A percentile compares a stretch with the other conserved stretches of the same genome.
These are phyloP conservation scores for Cynocephalus volans DNA, from an alignment of 2,113 vertebrate species.

Conservation along the genomic window DNA sequence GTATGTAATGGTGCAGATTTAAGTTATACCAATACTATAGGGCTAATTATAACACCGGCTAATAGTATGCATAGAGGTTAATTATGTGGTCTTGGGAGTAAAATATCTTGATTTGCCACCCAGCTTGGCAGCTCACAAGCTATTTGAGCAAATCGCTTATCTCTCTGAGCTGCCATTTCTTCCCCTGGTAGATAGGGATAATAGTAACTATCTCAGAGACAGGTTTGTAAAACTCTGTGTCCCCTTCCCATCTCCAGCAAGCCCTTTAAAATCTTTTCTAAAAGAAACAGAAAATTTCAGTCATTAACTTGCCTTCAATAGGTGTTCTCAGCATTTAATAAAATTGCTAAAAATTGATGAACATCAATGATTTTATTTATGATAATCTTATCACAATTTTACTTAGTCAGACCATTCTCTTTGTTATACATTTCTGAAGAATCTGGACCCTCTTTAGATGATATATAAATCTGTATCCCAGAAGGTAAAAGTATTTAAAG, in stretches of 20 bases:
- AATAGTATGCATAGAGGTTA: neutral
- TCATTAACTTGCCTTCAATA: neutral
- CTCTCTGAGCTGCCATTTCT: constrained; percentile 4
- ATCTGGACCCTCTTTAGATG: neutral
- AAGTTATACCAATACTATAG: neutral
- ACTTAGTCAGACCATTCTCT: neutral
- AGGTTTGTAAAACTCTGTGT: neutral
- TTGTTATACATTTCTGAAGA: neutral
- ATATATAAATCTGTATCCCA: neutral
- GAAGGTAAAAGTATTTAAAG: neutral
- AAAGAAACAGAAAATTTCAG: neutral
- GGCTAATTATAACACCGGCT: neutral
- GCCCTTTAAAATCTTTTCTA: neutral
- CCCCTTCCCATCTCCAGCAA: neutral
- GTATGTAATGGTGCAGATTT: neutral
- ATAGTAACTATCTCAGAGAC: neutral
- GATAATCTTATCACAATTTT: neutral
- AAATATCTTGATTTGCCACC: neutral
- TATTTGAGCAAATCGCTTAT: neutral
- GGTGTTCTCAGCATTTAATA: neutral
- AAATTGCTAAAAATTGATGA: neutral
- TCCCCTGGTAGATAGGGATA: neutral
- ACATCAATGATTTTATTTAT: neutral
- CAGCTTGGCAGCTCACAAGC: neutral
- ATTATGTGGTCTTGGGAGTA: neutral